phyloP scores from a whole-genome alignment of 2,888 invertebrate genomes.

The Archaeoteleia sp. region DNA sequence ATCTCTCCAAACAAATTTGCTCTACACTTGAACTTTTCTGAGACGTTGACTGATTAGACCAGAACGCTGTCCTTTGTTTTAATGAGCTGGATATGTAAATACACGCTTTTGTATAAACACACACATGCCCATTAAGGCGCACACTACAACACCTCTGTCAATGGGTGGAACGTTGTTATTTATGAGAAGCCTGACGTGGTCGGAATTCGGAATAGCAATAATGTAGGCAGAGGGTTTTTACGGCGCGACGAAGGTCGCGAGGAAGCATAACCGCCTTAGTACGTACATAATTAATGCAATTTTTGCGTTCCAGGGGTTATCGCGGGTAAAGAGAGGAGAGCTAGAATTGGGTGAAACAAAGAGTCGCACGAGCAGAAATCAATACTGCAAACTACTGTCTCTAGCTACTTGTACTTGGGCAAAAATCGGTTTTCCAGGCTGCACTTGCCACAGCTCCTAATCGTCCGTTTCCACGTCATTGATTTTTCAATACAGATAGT shows the following conservation, averaged over 20 bases:
- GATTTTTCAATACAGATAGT: constrained; percentile 23
- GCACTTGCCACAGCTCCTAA: constrained; percentile 18
- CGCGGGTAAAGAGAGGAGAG: constrained; percentile 3
- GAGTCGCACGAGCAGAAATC: constrained; percentile 46
- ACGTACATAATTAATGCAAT: constrained; percentile 24
- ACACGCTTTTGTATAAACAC: not conserved
- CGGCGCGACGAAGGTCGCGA: constrained; percentile 4
- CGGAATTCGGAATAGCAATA: constrained; percentile 7
- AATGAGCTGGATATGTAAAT: constrained; percentile 12
- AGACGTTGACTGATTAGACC: constrained; percentile 27
- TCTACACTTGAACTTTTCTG: constrained; percentile 1
- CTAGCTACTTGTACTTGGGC: constrained; percentile 31
- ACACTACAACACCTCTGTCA: constrained; percentile 19
- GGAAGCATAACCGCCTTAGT: constrained; percentile 1
- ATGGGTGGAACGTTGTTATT: constrained; percentile 20
- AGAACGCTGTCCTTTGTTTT: constrained; percentile 18
- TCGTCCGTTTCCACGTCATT: constrained; percentile 20
- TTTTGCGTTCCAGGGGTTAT: constrained; percentile 15
- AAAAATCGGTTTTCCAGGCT: constrained; percentile 25
- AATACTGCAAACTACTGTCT: constrained; percentile 49
- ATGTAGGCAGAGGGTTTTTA: constrained; percentile 9
- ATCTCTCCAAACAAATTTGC: not conserved
- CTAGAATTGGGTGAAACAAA: constrained; percentile 30
- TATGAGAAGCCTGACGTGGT: constrained; percentile 23
- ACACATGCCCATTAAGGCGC: too few species aligned